These are phyloP conservation scores for Sphinx pinastri DNA, from an alignment of 2,888 invertebrate species.

Conservation along the genomic window DNA sequence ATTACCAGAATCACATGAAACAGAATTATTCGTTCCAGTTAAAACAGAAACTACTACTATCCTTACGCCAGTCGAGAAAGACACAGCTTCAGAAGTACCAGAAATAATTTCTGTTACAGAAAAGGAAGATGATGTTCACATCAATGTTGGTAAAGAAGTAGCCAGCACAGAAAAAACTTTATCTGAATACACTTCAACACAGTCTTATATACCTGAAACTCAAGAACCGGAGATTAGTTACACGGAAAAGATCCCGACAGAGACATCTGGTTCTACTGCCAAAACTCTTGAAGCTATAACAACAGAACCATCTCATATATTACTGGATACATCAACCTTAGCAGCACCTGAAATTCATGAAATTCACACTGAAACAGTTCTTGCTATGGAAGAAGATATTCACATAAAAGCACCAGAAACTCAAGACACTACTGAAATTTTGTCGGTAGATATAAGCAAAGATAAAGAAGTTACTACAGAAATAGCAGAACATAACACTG, in stretches of 20 bases:
- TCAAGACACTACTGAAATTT: constrained; percentile 26
- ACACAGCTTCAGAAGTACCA: neutral
- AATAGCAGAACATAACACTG: neutral
- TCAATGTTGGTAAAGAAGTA: neutral
- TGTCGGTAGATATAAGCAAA: constrained; percentile 22
- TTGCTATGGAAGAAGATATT: constrained; percentile 34
- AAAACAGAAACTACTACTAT: constrained; percentile 4
- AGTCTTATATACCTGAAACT: constrained; percentile 1
- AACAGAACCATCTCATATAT: neutral
- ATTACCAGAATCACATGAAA: constrained; percentile 9
- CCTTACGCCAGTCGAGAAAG: neutral
- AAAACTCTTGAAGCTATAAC: constrained; percentile 19
- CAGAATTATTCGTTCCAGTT: neutral
- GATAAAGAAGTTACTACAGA: constrained; percentile 28
- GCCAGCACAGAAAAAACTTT: neutral
- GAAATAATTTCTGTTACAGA: neutral
- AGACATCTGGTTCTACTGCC: neutral
- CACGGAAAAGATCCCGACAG: neutral
- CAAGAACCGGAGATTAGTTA: constrained; percentile 1
- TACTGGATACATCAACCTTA: neutral
- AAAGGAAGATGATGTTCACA: neutral
- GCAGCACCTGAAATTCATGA: neutral
- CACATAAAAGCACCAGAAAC: constrained; percentile 29
- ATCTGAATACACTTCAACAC: neutral
- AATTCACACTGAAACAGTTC: neutral